A percentile compares a stretch with the other conserved stretches of the same genome.
These are phyloP conservation scores for Anagyrus pseudococci DNA, from an alignment of 2,888 invertebrate genomes.

Conservation along the genomic window DNA sequence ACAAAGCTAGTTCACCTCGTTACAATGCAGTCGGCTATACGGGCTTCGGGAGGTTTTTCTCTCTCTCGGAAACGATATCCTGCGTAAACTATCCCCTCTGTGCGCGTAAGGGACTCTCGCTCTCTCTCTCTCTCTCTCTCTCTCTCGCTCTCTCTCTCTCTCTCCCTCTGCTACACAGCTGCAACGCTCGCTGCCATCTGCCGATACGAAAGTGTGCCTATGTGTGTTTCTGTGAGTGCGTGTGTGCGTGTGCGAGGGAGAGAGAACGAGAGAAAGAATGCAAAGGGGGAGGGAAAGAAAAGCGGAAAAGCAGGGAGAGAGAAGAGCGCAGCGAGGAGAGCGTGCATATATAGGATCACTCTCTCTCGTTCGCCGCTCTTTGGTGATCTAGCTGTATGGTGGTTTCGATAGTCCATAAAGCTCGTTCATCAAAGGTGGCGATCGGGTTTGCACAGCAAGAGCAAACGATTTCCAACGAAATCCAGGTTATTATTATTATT, in stretches of 20 bases:
- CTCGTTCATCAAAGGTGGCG: conserved; percentile 15
- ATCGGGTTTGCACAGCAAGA: neutral
- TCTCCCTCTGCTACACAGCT: neutral
- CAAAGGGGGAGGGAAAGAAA: neutral
- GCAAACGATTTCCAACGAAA: neutral
- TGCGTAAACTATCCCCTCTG: neutral
- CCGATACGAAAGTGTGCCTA: too few species aligned
- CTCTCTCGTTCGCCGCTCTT: conserved; percentile 15
- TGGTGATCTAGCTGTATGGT: conserved; percentile 32
- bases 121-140: too few species aligned
- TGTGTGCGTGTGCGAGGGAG: neutral
- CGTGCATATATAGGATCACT: neutral
- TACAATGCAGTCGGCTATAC: too few species aligned
- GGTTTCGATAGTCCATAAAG: conserved; percentile 13
- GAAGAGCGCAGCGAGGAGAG: neutral
- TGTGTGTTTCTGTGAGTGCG: neutral
- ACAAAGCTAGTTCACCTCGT: too few species aligned
- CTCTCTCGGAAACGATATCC: neutral
- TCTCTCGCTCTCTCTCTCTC: too few species aligned
- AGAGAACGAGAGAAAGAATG: too few species aligned
- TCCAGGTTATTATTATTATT: neutral
- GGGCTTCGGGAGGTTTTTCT: too few species aligned
- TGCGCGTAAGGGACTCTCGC: neutral
- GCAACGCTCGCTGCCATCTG: too few species aligned
- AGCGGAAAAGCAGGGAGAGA: neutral